These are phyloP conservation scores for Pantherophis vulpinus DNA, from an alignment of 2,797 vertebrate genomes.

Conservation along the genomic window DNA sequence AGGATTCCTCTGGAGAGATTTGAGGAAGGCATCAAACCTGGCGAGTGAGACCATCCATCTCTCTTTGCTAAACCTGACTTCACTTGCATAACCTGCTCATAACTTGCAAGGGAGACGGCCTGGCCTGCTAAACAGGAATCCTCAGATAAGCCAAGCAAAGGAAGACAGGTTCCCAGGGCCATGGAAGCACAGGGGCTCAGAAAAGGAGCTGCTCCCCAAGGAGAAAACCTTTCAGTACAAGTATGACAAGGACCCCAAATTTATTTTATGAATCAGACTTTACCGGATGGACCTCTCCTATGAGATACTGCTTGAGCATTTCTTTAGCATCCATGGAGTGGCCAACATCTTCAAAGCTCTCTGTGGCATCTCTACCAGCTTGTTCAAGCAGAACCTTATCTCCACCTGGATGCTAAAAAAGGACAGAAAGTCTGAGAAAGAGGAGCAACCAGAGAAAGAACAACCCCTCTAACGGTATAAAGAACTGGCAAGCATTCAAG, in stretches of 20 bases:
- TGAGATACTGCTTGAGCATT: conserved; percentile 88
- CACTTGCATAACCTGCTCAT: neutral
- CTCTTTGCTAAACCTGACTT: neutral
- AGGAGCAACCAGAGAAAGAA: neutral
- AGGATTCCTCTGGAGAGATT: neutral
- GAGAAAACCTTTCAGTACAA: neutral
- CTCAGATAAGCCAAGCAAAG: neutral
- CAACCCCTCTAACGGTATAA: neutral
- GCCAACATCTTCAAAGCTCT: conserved; percentile 95
- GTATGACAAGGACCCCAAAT: neutral
- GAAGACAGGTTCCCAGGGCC: neutral
- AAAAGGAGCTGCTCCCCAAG: neutral
- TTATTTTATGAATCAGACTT: conserved; percentile 17
- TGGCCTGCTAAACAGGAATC: neutral
- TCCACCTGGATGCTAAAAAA: conserved; percentile 89
- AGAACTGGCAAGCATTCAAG: neutral
- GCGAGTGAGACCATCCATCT: neutral
- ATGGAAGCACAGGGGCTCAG: neutral
- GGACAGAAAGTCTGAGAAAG: conserved; percentile 30
- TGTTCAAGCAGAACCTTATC: conserved; percentile 94
- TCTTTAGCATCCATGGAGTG: conserved; percentile 92
- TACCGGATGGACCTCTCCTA: conserved; percentile 92
- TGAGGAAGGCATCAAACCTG: neutral
- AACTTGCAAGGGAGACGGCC: neutral
- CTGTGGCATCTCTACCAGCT: conserved; percentile 87